Conservation (phyloP, 2,113 vertebrate genomes). For the Casuarius casuarius region DNA sequence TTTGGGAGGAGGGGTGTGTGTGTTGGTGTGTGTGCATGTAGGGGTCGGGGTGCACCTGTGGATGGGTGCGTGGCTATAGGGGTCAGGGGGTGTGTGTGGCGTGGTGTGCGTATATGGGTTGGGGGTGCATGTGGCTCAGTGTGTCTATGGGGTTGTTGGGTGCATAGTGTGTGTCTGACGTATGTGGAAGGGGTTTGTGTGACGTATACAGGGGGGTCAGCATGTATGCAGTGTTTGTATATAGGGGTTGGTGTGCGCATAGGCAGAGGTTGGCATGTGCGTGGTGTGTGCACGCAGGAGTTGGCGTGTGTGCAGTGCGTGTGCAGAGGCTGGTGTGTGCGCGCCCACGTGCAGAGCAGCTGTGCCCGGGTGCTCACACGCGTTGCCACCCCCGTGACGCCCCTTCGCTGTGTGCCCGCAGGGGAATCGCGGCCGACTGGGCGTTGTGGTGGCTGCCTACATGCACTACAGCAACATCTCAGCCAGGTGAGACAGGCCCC, state of each 20-base stretch:
- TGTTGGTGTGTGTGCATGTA: neutral
- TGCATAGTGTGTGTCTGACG: too few species aligned
- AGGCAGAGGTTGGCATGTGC: too few species aligned
- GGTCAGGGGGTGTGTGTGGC: neutral
- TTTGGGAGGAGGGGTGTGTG: neutral
- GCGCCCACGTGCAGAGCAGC: accelerated
- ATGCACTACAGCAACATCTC: slow-evolving; percentile 99
- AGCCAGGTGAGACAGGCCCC: slow-evolving; percentile 85
- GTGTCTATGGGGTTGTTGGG: too few species aligned
- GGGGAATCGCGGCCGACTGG: slow-evolving; percentile 94
- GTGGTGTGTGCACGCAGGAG: too few species aligned
- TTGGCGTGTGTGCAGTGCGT: too few species aligned
- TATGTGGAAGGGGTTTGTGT: too few species aligned
- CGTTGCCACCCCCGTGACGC: neutral
- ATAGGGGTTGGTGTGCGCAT: too few species aligned
- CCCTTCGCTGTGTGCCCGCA: slow-evolving; percentile 66
- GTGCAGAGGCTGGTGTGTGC: neutral
- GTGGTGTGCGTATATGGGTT: too few species aligned
- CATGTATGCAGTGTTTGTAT: too few species aligned
- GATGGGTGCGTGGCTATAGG: neutral
- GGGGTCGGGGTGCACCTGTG: neutral
- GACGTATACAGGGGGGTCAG: too few species aligned
- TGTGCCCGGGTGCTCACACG: accelerated
- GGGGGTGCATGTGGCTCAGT: too few species aligned
- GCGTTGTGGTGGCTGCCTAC: slow-evolving; percentile 95